A percentile compares a stretch with the other conserved stretches of the same genome.
phyloP scores from a whole-genome alignment of 2,113 vertebrate genomes.

The Athene noctua region DNA sequence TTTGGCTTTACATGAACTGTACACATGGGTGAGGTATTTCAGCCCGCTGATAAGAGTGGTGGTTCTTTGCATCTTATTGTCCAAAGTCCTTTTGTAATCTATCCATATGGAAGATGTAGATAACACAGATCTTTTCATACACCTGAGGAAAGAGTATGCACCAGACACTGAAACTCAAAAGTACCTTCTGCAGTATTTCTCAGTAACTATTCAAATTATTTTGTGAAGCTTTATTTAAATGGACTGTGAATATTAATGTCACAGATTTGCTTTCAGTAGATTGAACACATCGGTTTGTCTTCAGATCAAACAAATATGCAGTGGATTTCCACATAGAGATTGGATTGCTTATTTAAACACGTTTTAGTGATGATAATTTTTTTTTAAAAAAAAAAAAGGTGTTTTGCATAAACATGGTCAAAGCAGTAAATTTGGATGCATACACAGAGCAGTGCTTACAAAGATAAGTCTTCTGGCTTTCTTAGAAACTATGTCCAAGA shows the following conservation, averaged over 20 bases:
- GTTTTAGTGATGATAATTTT: background rate
- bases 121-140: background rate
- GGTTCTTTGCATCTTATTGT: background rate
- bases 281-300: slow-evolving; percentile 5
- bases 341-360: slow-evolving; percentile 7
- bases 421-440: background rate
- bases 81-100: background rate
- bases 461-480: background rate
- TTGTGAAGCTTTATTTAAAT: slow-evolving; percentile 7
- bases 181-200: background rate
- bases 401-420: background rate
- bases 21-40: background rate
- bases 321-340: background rate
- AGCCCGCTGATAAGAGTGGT: background rate
- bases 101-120: background rate
- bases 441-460: background rate
- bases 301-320: background rate
- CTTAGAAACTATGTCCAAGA: background rate
- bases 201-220: background rate
- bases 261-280: slow-evolving; percentile 8
- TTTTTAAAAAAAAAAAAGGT: background rate
- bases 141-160: background rate
- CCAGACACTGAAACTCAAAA: background rate
- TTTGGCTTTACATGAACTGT: background rate
- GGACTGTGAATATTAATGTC: slow-evolving; percentile 21